A percentile compares a stretch with the other conserved stretches of the same genome.
phyloP scores from a whole-genome alignment of 2,888 invertebrate species.

The Portevinia maculata region DNA sequence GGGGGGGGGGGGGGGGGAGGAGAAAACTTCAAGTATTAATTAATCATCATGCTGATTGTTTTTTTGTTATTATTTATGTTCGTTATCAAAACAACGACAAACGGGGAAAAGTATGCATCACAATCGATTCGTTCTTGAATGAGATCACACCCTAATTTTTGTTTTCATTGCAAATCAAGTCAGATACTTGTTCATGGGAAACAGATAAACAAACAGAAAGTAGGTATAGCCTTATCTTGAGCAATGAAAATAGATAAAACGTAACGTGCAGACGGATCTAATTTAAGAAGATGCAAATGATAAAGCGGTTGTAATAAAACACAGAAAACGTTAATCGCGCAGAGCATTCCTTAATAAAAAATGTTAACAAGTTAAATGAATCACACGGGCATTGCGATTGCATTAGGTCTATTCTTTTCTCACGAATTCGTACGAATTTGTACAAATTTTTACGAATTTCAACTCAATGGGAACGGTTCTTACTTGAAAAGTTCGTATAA shows the following conservation, averaged over 20 bases:
- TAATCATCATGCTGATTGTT: conserved; percentile 46
- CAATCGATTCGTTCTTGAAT: conserved; percentile 9
- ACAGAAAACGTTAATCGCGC: not conserved
- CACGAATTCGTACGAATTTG: no score
- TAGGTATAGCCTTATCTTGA: conserved; percentile 27
- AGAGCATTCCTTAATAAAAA: no score
- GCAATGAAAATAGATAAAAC: conserved; percentile 20
- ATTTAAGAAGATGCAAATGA: conserved; percentile 1
- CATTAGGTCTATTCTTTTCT: no score
- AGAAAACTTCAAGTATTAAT: conserved; percentile 17
- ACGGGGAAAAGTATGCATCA: conserved; percentile 3
- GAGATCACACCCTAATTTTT: conserved; percentile 26
- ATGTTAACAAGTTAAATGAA: no score
- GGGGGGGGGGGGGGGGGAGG: not conserved
- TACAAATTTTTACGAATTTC: no score
- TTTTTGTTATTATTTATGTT: conserved; percentile 5
- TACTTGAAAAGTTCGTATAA: no score
- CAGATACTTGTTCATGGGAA: not conserved
- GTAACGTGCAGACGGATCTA: not conserved
- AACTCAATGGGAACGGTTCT: no score
- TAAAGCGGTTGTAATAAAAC: conserved; percentile 18
- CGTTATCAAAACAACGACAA: conserved; percentile 1
- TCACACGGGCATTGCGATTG: no score
- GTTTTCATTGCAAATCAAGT: conserved; percentile 10
- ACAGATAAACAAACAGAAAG: conserved; percentile 2